Evolutionary conservation across 2,888 invertebrate genomes (phyloP).

Genomic region (Eustalomyia histrio): DNA sequence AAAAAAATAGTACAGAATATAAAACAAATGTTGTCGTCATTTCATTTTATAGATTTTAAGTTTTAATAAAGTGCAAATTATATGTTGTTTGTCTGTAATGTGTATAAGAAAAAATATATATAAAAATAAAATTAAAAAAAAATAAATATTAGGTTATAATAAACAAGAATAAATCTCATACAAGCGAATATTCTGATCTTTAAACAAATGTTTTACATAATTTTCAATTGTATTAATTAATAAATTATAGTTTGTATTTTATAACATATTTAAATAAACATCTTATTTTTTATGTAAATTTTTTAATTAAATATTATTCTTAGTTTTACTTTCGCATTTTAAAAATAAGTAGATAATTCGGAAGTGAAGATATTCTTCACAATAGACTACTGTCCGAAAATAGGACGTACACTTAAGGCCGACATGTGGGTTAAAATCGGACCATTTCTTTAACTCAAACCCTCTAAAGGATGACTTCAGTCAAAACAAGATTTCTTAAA

Average conservation of each 20-base stretch:
- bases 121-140: background rate
- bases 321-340: too few relatives aligned
- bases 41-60: constrained; percentile 30
- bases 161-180: background rate
- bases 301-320: too few relatives aligned
- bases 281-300: too few relatives aligned
- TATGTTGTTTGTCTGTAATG: constrained; percentile 30
- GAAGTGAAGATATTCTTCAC: too few relatives aligned
- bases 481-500: too few relatives aligned
- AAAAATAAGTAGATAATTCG: too few relatives aligned
- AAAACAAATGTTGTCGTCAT: constrained; percentile 11
- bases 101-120: constrained; percentile 26
- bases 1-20: constrained; percentile 4
- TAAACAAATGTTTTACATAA: background rate
- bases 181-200: background rate
- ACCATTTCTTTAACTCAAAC: too few relatives aligned
- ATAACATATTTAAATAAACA: too few relatives aligned
- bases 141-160: background rate
- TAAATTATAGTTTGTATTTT: background rate
- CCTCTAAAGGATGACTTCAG: too few relatives aligned
- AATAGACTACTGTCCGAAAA: too few relatives aligned
- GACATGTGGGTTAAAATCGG: too few relatives aligned
- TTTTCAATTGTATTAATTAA: background rate
- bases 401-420: too few relatives aligned
- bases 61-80: constrained; percentile 40